Evolutionary conservation across 2,888 invertebrate species (phyloP), one percentile per base, ranked within the genome.

Genomic region (Carpatolechia fugitivella): DNA sequence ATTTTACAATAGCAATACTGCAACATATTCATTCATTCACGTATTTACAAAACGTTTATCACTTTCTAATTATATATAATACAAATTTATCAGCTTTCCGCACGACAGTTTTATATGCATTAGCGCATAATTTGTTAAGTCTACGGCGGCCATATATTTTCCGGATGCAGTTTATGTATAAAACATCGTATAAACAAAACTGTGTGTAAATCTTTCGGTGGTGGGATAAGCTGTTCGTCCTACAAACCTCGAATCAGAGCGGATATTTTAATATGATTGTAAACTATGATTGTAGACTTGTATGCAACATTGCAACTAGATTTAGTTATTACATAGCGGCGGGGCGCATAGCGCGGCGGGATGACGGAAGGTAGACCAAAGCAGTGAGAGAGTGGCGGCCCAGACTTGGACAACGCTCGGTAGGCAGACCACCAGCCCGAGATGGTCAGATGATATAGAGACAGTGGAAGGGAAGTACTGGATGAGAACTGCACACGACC

Each of bases 71-170:
- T 20, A 10, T 10, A 10, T 14, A 8, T 16, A 11, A 8, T 44
- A n/a, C 24, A n/a, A 11, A 33, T 33, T n/a, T 33, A 33, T n/a
- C 24, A 3, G 44, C n/a, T 44, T 44, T 44, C 29, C 33, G 8
- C 44, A 44, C 5, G 44, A 29, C 29, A 44, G 41, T 20, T 41
- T 41, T 41, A 41, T 41, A 41, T 20, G 10, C 41, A 20, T 41
- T 41, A 41, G 18, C 41, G n/a, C 41, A 24, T 41, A 14, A 44
- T 44, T 44, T 44, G 44, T 44, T 44, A 44, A 44, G 24, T 20
- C n/a, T 20, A 44, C 10, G 13, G 29, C 29, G 13, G 18, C 40
- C n/a, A 24, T 44, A 44, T 13, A 44, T 29, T 20, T 44, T 11
- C 24, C 29, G 11, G 13, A 44, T 29, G 29, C 38, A 14, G n/a